Base-by-base conservation (phyloP, 1,140 invertebrate genomes). In the Drosophila pectinifera region DNA sequence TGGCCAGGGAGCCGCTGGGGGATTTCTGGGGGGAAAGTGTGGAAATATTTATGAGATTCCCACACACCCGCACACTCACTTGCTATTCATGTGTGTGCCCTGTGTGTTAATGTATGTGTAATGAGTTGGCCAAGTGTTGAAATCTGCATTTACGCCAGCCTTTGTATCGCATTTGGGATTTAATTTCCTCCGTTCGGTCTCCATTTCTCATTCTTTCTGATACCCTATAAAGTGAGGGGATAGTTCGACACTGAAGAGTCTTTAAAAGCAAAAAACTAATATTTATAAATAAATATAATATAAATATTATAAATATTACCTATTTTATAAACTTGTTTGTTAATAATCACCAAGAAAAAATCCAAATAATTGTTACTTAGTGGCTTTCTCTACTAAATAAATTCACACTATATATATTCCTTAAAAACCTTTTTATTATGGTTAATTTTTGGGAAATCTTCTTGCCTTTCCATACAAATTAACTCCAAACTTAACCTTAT, bases 61-160 rank as follows among this genome's bases (percentile, higher is more conserved):
- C 24, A 74, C 41, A 63, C 38, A 51, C 18, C 55, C 28, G 43
- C n/a, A 54, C 22, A 24, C 6, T 13, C 11, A 28, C 48, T 51
- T 24, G 34, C 43, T 36, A 58, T 38, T 13, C 64, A 38, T 68
- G 53, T 70, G 63, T 61, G 77, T 53, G 49, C 18, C 31, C 16
- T 51, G 45, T 57, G 36, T 43, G 43, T 72, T 70, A 70, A 56
- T 78, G 57, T 78, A 41, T 64, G 57, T 67, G 62, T 85, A 86
- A 85, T 86, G 82, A 86, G 69, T 78, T 45, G 72, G 78, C 61
- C 59, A 69, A 75, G 82, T 78, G 73, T 80, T 57, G 55, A 86
- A 85, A 85, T 86, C 78, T 81, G 69, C 82, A 85, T 86, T 86
- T 86, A 75, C 69, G 74, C 45, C 78, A 45, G 64, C 78, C 80